phyloP scores from a whole-genome alignment of 2,888 invertebrate genomes.

The Cerceris ruficornis region DNA sequence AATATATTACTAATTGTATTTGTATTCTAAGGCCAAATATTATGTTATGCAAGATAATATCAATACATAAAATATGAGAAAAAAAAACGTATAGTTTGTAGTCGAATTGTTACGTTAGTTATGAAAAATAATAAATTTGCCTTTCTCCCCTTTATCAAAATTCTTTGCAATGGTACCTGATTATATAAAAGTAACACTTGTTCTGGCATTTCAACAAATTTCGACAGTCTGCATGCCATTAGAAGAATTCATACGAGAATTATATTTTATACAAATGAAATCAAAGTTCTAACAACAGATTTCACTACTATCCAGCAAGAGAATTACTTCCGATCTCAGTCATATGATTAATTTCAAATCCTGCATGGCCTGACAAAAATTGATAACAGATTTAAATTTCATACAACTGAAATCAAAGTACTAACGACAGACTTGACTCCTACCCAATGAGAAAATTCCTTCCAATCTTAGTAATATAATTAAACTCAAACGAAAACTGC shows the following conservation, averaged over 20 bases:
- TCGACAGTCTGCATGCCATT: no score
- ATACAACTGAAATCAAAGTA: no score
- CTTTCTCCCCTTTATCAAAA: conserved; percentile 7
- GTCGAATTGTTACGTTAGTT: conserved; percentile 23
- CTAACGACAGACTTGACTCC: no score
- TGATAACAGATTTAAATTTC: no score
- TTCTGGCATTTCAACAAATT: no score
- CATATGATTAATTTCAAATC: neutral
- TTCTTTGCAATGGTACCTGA: neutral
- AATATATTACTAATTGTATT: conserved; percentile 22
- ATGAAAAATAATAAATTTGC: conserved; percentile 33
- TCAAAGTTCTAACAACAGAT: no score
- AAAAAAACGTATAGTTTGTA: conserved; percentile 25
- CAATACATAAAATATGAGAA: conserved; percentile 11
- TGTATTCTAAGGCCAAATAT: conserved; percentile 37
- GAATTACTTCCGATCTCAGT: neutral
- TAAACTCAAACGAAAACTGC: neutral
- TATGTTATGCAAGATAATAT: conserved; percentile 25
- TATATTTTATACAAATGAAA: no score
- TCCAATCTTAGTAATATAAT: neutral
- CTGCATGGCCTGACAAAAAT: no score
- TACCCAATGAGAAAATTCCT: neutral
- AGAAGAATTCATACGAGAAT: no score
- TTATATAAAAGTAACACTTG: no score
- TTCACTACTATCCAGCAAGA: neutral